phyloP scores from a whole-genome alignment of 2,888 invertebrate species.

The Galerucella nymphaeae region DNA sequence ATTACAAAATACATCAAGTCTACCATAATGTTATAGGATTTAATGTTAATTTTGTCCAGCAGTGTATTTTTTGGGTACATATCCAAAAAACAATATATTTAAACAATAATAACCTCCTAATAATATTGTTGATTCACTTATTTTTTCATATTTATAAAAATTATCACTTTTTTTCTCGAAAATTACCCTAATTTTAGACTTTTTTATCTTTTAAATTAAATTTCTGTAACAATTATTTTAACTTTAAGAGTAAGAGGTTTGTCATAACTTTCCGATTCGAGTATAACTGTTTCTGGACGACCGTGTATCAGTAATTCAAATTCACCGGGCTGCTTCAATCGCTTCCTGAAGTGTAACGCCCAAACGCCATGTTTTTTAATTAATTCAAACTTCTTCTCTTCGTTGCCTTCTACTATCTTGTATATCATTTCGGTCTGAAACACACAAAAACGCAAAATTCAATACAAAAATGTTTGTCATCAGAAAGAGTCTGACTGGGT shows the following conservation, averaged over 20 bases:
- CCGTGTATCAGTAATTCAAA: slow-evolving; percentile 71
- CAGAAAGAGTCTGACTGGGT: too few relatives aligned
- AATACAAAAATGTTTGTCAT: too few relatives aligned
- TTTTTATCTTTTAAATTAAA: slow-evolving; percentile 6
- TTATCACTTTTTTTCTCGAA: slow-evolving; percentile 15
- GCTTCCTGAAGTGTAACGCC: slow-evolving; percentile 71
- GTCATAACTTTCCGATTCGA: slow-evolving; percentile 65
- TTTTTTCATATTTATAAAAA: background rate
- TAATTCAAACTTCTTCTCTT: slow-evolving; percentile 70
- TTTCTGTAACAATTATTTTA: slow-evolving; percentile 59
- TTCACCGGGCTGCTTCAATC: slow-evolving; percentile 67
- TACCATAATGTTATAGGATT: background rate
- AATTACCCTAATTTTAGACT: slow-evolving; percentile 10
- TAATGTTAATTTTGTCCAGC: background rate
- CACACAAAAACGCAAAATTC: slow-evolving; percentile 18
- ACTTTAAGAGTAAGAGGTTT: slow-evolving; percentile 69
- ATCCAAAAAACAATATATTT: background rate
- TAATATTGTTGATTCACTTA: background rate
- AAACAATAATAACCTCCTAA: background rate
- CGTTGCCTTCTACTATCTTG: slow-evolving; percentile 70
- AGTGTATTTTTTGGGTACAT: background rate
- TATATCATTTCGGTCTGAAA: slow-evolving; percentile 69
- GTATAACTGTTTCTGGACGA: slow-evolving; percentile 56
- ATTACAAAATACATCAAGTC: too few relatives aligned
- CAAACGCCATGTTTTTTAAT: slow-evolving; percentile 69